Evolutionary conservation across 2,888 invertebrate genomes (phyloP).

Genomic region (Geotrupes spiniger): DNA sequence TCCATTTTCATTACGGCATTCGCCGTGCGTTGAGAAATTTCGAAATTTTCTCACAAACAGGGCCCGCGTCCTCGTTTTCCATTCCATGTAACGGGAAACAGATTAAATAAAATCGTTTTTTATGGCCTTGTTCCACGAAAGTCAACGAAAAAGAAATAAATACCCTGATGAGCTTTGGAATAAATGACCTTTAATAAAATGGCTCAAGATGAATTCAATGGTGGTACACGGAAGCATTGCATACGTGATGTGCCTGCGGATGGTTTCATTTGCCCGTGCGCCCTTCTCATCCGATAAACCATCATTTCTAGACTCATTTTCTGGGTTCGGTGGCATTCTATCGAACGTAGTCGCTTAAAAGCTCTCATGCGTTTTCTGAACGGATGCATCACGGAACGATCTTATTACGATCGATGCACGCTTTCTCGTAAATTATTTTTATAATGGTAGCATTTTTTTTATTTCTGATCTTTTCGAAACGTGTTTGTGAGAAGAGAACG

Average conservation of each 20-base stretch:
- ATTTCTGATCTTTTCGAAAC: too few species aligned
- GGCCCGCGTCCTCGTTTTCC: too few species aligned
- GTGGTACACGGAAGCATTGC: constrained; percentile 37
- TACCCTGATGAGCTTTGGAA: constrained; percentile 38
- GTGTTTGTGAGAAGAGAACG: too few species aligned
- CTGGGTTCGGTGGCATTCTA: neutral
- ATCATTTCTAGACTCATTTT: neutral
- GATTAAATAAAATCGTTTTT: constrained; percentile 11
- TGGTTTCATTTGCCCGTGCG: constrained; percentile 26
- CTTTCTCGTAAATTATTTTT: too few species aligned
- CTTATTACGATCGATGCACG: too few species aligned
- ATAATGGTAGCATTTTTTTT: too few species aligned
- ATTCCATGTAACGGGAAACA: neutral
- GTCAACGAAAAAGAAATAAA: constrained; percentile 22
- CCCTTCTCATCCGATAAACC: constrained; percentile 2
- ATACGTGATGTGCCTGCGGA: constrained; percentile 38
- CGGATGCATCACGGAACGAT: too few species aligned
- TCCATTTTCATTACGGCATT: too few species aligned
- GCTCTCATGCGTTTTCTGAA: too few species aligned
- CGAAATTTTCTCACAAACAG: too few species aligned
- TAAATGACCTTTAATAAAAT: constrained; percentile 43
- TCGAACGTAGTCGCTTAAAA: neutral
- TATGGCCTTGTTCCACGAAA: neutral
- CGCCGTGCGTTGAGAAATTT: too few species aligned
- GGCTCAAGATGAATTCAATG: constrained; percentile 40